phyloP scores from a whole-genome alignment of 2,888 invertebrate genomes.

The Entomobrya multifasciata region DNA sequence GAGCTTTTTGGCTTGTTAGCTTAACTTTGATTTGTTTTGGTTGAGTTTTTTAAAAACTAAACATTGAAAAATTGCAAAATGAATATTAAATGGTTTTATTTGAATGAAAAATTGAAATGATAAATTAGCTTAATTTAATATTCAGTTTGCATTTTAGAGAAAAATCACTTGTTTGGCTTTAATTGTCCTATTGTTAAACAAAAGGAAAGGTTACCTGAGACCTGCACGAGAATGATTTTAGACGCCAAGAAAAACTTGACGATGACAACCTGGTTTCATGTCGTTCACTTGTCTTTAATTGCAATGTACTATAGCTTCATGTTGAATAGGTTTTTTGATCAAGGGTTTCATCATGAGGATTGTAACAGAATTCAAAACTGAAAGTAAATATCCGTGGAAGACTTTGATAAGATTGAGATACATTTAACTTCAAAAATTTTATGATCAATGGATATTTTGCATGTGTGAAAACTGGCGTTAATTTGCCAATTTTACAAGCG shows the following conservation, averaged over 20 bases:
- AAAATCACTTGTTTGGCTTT: not conserved
- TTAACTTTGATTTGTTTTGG: too few relatives aligned
- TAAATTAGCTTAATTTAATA: conserved; percentile 19
- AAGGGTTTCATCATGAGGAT: too few relatives aligned
- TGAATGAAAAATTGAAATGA: not conserved
- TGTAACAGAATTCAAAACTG: too few relatives aligned
- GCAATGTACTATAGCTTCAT: too few relatives aligned
- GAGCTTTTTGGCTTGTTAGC: not conserved
- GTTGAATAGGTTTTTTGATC: too few relatives aligned
- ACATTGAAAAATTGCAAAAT: too few relatives aligned
- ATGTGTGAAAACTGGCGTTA: not conserved
- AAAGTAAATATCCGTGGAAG: too few relatives aligned
- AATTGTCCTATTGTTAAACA: conserved; percentile 14
- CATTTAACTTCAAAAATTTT: not conserved
- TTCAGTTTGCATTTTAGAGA: not conserved
- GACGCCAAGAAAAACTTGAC: not conserved
- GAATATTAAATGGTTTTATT: not conserved
- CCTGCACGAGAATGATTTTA: not conserved
- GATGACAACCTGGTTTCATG: not conserved
- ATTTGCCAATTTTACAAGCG: not conserved
- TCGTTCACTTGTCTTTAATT: too few relatives aligned
- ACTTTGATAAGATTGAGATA: too few relatives aligned
- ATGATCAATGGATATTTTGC: not conserved
- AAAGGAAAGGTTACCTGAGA: not conserved
- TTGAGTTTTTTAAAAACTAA: too few relatives aligned